Conservation (phyloP, 2,797 vertebrate species). For the Telmatherina bonti region DNA sequence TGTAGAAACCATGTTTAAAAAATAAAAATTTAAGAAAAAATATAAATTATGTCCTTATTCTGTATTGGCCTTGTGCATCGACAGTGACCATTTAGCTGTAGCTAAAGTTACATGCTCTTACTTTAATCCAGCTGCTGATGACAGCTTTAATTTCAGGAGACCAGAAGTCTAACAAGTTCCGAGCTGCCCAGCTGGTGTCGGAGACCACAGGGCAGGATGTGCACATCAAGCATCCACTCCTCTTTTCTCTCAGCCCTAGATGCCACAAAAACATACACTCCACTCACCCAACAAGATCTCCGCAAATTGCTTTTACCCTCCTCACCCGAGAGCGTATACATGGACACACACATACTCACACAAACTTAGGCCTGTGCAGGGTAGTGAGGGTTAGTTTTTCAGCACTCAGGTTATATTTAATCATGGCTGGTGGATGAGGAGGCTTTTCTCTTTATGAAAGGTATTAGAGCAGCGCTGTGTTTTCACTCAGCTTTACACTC, state of each 20-base stretch:
- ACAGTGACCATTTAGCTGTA: constrained; percentile 22
- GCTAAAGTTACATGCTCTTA: constrained; percentile 30
- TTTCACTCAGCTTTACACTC: constrained; percentile 83
- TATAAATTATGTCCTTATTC: neutral
- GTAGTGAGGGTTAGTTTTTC: constrained; percentile 75
- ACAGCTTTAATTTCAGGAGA: constrained; percentile 88
- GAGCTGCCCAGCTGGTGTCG: constrained; percentile 85
- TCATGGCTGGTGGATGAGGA: constrained; percentile 82
- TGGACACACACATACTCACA: constrained; percentile 54
- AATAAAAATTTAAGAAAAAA: neutral
- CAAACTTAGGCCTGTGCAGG: constrained; percentile 57
- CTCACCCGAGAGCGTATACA: constrained; percentile 66
- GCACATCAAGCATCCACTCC: constrained; percentile 44
- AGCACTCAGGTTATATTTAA: constrained; percentile 76
- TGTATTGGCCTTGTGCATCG: constrained; percentile 6
- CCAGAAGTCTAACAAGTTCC: constrained; percentile 87
- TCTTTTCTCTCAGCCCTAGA: constrained; percentile 12
- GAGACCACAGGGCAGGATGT: constrained; percentile 83
- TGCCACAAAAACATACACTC: constrained; percentile 71
- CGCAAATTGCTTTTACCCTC: constrained; percentile 94
- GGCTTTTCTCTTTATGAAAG: constrained; percentile 84
- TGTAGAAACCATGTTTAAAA: neutral
- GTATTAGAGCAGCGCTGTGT: constrained; percentile 81
- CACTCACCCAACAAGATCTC: constrained; percentile 89
- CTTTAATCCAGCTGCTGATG: constrained; percentile 86